phyloP scores from a whole-genome alignment of 1,140 invertebrate genomes.

The Dinothrombium tinctorium region DNA sequence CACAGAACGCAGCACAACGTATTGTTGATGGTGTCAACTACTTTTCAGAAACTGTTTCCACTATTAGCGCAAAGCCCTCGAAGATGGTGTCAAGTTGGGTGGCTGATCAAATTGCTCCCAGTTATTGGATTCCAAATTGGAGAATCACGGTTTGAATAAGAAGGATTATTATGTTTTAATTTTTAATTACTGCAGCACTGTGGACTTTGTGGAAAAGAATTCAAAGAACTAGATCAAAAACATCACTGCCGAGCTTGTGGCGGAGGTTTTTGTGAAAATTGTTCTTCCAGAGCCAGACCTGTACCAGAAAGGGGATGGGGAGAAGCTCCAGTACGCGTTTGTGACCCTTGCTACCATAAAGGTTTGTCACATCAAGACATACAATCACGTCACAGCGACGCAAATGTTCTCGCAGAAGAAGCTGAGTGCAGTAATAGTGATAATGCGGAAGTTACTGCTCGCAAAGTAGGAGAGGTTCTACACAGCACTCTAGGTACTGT shows the following conservation, averaged over 20 bases:
- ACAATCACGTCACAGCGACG: too few relatives aligned
- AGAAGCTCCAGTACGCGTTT: slow-evolving; percentile 35
- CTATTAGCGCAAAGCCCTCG: slow-evolving; percentile 40
- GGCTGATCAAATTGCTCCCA: slow-evolving; percentile 48
- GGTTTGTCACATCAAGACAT: not conserved
- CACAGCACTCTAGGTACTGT: slow-evolving; percentile 23
- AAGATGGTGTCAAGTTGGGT: slow-evolving; percentile 42
- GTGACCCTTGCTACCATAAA: slow-evolving; percentile 29
- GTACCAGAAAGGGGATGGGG: slow-evolving; percentile 40
- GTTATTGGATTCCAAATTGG: slow-evolving; percentile 53
- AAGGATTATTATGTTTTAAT: not conserved
- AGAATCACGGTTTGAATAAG: slow-evolving; percentile 34
- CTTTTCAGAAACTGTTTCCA: slow-evolving; percentile 40
- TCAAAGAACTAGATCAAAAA: slow-evolving; percentile 27
- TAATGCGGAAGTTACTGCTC: slow-evolving; percentile 17
- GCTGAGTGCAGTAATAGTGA: not conserved
- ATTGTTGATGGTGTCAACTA: slow-evolving; percentile 46
- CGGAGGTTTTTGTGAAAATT: slow-evolving; percentile 40
- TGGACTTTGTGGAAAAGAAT: slow-evolving; percentile 31
- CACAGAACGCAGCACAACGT: slow-evolving; percentile 44
- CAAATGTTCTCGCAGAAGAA: not conserved
- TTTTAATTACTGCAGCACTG: slow-evolving; percentile 28
- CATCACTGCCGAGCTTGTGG: slow-evolving; percentile 57
- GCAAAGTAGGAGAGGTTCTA: slow-evolving; percentile 24
- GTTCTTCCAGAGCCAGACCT: slow-evolving; percentile 31